Conservation (phyloP, 2,797 vertebrate genomes). For the Euphonia xanthogaster region DNA sequence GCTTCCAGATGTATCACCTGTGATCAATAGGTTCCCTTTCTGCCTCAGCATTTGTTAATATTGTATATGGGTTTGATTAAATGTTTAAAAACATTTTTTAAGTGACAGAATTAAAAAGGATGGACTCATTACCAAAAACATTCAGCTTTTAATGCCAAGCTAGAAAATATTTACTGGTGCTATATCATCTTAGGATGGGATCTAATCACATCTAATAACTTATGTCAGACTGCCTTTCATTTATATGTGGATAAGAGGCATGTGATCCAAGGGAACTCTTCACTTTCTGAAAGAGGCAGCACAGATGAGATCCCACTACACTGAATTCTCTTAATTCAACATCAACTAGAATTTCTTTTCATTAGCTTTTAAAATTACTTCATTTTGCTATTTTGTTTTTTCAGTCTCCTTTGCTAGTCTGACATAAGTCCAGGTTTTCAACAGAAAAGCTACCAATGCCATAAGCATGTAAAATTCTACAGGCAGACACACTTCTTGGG, state of each 20-base stretch:
- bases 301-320: background rate
- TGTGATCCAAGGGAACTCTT: background rate
- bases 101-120: slow-evolving; percentile 41
- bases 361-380: background rate
- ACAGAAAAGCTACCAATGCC: background rate
- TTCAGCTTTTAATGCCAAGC: slow-evolving; percentile 1
- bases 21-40: slow-evolving; percentile 56
- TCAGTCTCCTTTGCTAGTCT: background rate
- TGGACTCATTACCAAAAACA: slow-evolving; percentile 10
- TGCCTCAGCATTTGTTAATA: slow-evolving; percentile 36
- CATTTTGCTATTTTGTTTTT: background rate
- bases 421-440: background rate
- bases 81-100: slow-evolving; percentile 40
- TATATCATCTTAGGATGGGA: slow-evolving; percentile 14
- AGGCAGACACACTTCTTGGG: background rate
- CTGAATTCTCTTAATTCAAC: background rate
- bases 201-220: slow-evolving; percentile 31
- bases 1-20: slow-evolving; percentile 49
- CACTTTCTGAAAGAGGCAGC: background rate
- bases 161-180: slow-evolving; percentile 8
- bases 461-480: background rate
- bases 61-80: slow-evolving; percentile 24
- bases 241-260: background rate
- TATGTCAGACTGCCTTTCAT: background rate
- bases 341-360: background rate